phyloP scores from a whole-genome alignment of 2,113 vertebrate species.

The Melozone crissalis region DNA sequence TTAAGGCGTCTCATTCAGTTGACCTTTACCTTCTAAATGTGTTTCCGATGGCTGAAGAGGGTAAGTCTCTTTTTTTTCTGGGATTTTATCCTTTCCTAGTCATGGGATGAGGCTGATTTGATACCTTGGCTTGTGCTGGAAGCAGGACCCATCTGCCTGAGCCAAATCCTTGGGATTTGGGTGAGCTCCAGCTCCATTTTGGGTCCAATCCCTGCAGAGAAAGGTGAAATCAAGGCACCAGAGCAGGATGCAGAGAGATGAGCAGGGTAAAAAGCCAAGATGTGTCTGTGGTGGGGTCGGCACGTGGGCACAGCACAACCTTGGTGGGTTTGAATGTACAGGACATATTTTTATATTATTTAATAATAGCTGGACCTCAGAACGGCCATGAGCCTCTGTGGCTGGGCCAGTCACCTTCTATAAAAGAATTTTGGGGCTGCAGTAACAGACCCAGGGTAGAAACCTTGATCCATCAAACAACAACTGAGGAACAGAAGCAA shows the following conservation, averaged over 20 bases:
- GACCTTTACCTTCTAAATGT: conserved; percentile 53
- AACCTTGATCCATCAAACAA: not conserved
- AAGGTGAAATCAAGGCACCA: not conserved
- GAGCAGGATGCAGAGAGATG: too few species aligned
- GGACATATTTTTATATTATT: not conserved
- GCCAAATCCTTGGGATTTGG: accelerated
- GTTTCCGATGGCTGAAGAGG: conserved; percentile 51
- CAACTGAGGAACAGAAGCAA: not conserved
- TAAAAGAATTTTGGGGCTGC: not conserved
- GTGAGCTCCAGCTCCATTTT: accelerated
- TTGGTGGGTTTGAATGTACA: accelerated
- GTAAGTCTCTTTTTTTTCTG: conserved; percentile 3
- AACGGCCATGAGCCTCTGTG: not conserved
- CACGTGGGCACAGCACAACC: accelerated
- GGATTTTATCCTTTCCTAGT: not conserved
- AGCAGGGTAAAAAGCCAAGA: not conserved
- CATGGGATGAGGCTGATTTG: accelerated
- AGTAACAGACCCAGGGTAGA: not conserved
- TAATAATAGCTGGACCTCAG: not conserved
- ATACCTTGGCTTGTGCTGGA: accelerated
- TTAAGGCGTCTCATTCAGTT: not conserved
- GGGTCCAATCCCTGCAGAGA: accelerated
- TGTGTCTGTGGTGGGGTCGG: not conserved
- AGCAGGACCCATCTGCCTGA: not conserved
- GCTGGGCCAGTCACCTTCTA: accelerated